phyloP scores from a whole-genome alignment of 2,888 invertebrate species.

The Hyposoter dolosus region DNA sequence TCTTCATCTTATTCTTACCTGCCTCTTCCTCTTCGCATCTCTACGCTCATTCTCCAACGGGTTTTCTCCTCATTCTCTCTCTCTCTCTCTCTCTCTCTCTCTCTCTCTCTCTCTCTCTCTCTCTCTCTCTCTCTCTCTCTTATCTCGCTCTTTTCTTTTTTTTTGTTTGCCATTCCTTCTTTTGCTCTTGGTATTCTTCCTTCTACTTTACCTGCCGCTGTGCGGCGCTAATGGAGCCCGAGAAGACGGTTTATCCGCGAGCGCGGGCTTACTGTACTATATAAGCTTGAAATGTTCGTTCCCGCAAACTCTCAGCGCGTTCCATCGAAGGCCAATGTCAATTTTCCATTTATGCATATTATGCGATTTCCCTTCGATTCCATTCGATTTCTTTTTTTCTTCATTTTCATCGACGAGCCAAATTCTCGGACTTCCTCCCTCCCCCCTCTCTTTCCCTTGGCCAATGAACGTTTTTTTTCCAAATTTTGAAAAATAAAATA shows the following conservation, averaged over 20 bases:
- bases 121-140: constrained; percentile 19
- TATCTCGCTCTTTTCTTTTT: constrained; percentile 5
- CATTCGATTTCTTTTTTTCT: background rate
- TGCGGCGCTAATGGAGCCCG: constrained; percentile 66
- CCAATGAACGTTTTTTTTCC: background rate
- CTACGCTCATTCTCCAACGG: constrained; percentile 31
- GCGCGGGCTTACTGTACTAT: constrained; percentile 35
- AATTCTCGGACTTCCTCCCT: background rate
- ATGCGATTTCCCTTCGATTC: background rate
- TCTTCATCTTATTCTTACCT: constrained; percentile 52
- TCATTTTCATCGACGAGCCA: background rate
- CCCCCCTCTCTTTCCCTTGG: background rate
- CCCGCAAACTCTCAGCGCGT: constrained; percentile 50
- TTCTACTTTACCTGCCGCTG: constrained; percentile 66
- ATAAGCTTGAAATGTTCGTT: constrained; percentile 62
- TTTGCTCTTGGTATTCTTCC: constrained; percentile 37
- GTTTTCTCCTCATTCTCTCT: constrained; percentile 36
- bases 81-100: background rate
- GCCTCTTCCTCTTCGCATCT: constrained; percentile 31
- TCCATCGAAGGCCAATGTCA: constrained; percentile 62
- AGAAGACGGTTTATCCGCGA: constrained; percentile 47
- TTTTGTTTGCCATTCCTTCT: constrained; percentile 17
- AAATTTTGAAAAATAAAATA: too few relatives aligned
- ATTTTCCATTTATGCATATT: constrained; percentile 53
- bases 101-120: background rate